Evolutionary conservation across 2,888 invertebrate genomes (phyloP).

Genomic region (Synergus gifuensis): DNA sequence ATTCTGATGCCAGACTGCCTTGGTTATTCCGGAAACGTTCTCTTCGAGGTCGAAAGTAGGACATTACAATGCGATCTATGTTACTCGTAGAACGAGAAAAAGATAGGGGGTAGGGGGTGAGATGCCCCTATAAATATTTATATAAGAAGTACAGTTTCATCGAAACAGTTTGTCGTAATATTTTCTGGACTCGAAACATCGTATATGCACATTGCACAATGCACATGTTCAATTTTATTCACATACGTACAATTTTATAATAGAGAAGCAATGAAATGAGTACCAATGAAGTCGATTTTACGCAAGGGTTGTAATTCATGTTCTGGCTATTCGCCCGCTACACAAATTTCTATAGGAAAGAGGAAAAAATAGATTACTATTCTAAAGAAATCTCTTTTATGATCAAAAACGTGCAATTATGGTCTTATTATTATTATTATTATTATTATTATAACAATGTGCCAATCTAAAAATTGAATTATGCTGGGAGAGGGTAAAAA

Average conservation of each 20-base stretch:
- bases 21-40: constrained; percentile 57
- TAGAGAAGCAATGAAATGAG: constrained; percentile 6
- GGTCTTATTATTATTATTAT: neutral
- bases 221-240: constrained; percentile 46
- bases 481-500: neutral
- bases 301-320: constrained; percentile 40
- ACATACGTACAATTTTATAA: constrained; percentile 39
- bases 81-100: constrained; percentile 55
- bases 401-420: too few species aligned
- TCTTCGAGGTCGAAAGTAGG: constrained; percentile 57
- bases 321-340: constrained; percentile 14
- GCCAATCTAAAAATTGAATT: neutral
- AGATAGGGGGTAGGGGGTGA: constrained; percentile 43
- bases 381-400: neutral
- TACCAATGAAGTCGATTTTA: constrained; percentile 47
- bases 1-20: constrained; percentile 40
- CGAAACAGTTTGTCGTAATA: constrained; percentile 51
- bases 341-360: neutral
- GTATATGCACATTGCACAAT: constrained; percentile 36
- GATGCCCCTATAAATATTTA: constrained; percentile 63
- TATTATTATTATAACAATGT: neutral
- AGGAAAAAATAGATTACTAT: neutral
- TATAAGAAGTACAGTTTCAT: constrained; percentile 52
- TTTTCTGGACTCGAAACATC: constrained; percentile 41
- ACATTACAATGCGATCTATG: constrained; percentile 68